A percentile compares a stretch with the other conserved stretches of the same genome.
Evolutionary conservation across 2,888 invertebrate genomes (phyloP).

Genomic region (Diaperis boleti): DNA sequence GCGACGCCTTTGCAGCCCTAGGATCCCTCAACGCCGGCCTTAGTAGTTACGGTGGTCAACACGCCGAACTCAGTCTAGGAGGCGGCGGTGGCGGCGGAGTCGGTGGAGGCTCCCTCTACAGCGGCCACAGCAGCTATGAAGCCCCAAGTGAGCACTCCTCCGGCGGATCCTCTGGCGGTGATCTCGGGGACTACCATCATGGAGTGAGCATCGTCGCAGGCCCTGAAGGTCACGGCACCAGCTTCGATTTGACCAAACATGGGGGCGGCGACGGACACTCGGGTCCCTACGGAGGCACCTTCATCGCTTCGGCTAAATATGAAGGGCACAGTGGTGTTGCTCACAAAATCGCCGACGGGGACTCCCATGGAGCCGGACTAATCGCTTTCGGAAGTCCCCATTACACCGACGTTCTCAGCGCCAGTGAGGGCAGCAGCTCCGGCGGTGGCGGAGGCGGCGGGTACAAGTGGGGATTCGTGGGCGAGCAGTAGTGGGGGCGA

Average conservation of each 20-base stretch:
- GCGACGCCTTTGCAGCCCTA: no score
- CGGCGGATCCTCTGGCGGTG: slow-evolving; percentile 9
- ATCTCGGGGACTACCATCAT: slow-evolving; percentile 26
- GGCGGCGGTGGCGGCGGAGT: slow-evolving; percentile 8
- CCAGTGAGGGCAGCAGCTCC: background rate
- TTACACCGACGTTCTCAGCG: slow-evolving; percentile 3
- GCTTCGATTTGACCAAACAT: slow-evolving; percentile 26
- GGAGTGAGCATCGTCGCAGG: slow-evolving; percentile 31
- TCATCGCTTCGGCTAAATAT: slow-evolving; percentile 32
- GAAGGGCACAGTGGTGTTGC: slow-evolving; percentile 22
- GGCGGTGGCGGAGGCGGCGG: slow-evolving; percentile 10
- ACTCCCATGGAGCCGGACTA: background rate
- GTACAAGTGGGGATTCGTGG: slow-evolving; percentile 23
- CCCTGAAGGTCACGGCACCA: slow-evolving; percentile 17
- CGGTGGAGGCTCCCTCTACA: slow-evolving; percentile 23
- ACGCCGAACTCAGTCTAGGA: slow-evolving; percentile 3
- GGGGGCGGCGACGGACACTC: slow-evolving; percentile 20
- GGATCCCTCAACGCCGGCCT: no score
- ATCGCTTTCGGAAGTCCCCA: background rate
- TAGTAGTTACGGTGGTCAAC: background rate
- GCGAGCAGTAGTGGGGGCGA: slow-evolving; percentile 2
- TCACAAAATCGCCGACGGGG: slow-evolving; percentile 20
- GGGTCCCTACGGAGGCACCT: slow-evolving; percentile 27
- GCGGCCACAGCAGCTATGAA: slow-evolving; percentile 28
- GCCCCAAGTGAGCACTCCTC: background rate